Base-by-base conservation (phyloP, 1,140 invertebrate genomes). In the Brachystomella parvula region DNA sequence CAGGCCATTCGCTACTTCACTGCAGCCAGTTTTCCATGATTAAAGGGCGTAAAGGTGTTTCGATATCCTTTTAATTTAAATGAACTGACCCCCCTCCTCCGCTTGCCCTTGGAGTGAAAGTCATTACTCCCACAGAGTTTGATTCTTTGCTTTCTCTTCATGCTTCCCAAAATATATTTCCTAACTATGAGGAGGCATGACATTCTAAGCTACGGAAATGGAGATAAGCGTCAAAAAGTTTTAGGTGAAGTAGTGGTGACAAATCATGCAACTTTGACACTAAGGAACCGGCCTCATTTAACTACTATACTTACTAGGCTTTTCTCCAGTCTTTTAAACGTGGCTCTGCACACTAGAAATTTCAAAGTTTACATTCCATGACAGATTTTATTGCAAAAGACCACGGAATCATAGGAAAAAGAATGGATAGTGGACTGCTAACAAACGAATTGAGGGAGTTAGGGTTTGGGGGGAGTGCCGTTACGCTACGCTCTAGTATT, bases 221-320 rank as follows among this genome's bases (percentile, higher is more conserved):
- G 59, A 69, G 67, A 69, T 69, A 69, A 69, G 67, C 39, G 66
- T 35, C 62, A 65, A 62, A 68, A 61, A 53, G 24, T 53, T 53
- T 53, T 61, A n/a, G 59, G 57, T 21, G 61, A 69, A 66, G 32
- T 66, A 69, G 67, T 68, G 67, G 63, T 69, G 68, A 69, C 68
- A 69, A 69, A 69, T 69, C 68, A 69, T 69, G 64, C 64, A 63
- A 69, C 32, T 35, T 63, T 30, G 35, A 63, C 53, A 61, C 3
- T 53, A 19, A 53, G 24, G 21, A 19, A 39, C 35, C 35, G 6
- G 6, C 19, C 35, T 39, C 49, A 53, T 53, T 19, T 12, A 6
- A 26, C 12, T n/a, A n/a, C n/a, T n/a, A n/a, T n/a, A n/a, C n/a
- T n/a, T n/a, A n/a, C n/a, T n/a, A 24, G 49, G 49, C 9, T 24